phyloP scores from a whole-genome alignment of 2,113 vertebrate species.

The Pseudolaguvia tuberculata region DNA sequence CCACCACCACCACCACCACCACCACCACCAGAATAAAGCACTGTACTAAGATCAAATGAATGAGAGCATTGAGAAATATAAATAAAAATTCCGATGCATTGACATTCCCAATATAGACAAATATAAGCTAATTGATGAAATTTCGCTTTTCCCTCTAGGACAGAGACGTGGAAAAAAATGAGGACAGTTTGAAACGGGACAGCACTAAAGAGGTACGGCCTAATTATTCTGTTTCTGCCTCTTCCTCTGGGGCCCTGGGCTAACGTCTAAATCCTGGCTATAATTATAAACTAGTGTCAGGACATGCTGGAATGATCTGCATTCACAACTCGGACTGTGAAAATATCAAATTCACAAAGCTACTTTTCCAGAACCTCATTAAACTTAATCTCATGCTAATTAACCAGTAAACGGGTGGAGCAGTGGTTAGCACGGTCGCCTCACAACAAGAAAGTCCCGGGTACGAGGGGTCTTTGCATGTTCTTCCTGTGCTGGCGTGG shows the following conservation, averaged over 20 bases:
- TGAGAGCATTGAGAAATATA: constrained; percentile 1
- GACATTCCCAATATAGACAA: not conserved
- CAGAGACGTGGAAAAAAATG: constrained; percentile 38
- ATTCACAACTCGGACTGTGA: not conserved
- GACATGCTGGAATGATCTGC: not conserved
- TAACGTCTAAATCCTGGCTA: constrained; percentile 5
- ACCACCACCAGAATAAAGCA: constrained; percentile 5
- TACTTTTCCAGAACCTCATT: not conserved
- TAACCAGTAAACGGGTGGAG: not conserved
- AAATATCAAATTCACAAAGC: not conserved
- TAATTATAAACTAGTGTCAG: constrained; percentile 18
- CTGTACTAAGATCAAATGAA: not conserved
- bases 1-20: not conserved
- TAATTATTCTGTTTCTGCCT: constrained; percentile 15
- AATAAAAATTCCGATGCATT: not conserved
- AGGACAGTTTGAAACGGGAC: constrained; percentile 43
- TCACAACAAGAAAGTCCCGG: no score
- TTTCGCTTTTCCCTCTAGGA: constrained; percentile 39
- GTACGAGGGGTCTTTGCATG: no score
- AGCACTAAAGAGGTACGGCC: constrained; percentile 44
- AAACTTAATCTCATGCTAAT: not conserved
- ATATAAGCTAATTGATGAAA: constrained; percentile 13
- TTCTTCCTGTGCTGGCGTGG: no score
- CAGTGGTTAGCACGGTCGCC: no score
- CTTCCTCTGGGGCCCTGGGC: constrained; percentile 18